Percentiles rank a stretch among this genome's conserved stretches.
These are phyloP conservation scores for Dioctria linearis DNA, from an alignment of 2,888 invertebrate species.

Conservation along the genomic window DNA sequence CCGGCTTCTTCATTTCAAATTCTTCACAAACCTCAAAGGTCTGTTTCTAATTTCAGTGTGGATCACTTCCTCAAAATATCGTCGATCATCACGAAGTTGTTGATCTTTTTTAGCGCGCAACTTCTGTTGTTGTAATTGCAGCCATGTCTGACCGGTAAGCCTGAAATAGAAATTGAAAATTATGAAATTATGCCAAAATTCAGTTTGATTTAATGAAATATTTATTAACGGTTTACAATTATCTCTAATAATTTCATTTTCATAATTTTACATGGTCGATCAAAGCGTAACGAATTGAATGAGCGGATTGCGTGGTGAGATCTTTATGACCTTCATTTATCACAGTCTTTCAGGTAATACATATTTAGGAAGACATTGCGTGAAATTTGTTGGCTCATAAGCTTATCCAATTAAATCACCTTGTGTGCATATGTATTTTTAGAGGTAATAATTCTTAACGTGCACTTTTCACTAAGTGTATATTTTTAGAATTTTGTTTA, in stretches of 20 bases:
- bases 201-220: too few relatives aligned
- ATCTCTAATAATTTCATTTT: background rate
- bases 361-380: background rate
- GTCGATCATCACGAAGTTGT: slow-evolving; percentile 80
- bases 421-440: slow-evolving; percentile 20
- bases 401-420: slow-evolving; percentile 9
- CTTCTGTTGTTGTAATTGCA: slow-evolving; percentile 87
- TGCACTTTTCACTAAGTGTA: slow-evolving; percentile 12
- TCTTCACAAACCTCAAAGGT: slow-evolving; percentile 64
- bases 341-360: slow-evolving; percentile 16
- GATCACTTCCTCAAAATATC: slow-evolving; percentile 78
- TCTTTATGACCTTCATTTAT: slow-evolving; percentile 21
- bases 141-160: slow-evolving; percentile 80
- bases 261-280: background rate
- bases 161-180: slow-evolving; percentile 62
- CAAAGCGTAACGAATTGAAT: background rate
- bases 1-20: background rate
- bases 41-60: slow-evolving; percentile 70
- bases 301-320: background rate
- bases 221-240: background rate
- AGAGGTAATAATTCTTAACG: slow-evolving; percentile 27
- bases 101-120: slow-evolving; percentile 83
- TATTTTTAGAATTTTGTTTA: slow-evolving; percentile 10
- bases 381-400: slow-evolving; percentile 28
- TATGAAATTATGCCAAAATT: slow-evolving; percentile 24